Conservation (phyloP, 2,797 vertebrate species). For the Paratrypauchen microcephalus region DNA sequence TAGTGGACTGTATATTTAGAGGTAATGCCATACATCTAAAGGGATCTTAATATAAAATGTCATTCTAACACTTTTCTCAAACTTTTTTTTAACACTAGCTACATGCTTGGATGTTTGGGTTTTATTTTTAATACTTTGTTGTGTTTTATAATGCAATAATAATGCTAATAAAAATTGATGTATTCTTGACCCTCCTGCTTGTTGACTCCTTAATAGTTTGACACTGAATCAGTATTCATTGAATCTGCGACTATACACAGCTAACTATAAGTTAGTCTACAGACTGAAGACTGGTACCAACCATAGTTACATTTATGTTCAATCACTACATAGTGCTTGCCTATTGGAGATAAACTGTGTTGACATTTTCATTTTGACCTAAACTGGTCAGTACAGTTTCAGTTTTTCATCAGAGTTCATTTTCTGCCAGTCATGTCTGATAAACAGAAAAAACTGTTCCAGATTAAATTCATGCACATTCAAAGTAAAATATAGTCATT, state of each 20-base stretch:
- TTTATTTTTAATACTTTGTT: slow-evolving; percentile 6
- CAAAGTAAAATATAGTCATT: background rate
- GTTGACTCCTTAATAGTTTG: too few relatives aligned
- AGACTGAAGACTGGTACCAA: too few relatives aligned
- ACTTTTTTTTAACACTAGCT: background rate
- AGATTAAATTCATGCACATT: background rate
- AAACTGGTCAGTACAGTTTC: background rate
- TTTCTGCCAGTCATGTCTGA: background rate
- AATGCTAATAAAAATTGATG: background rate
- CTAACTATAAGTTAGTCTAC: too few relatives aligned
- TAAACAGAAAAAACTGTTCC: background rate
- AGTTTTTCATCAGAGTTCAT: background rate
- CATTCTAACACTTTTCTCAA: background rate
- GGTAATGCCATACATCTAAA: background rate
- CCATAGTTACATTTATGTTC: too few relatives aligned
- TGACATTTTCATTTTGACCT: background rate
- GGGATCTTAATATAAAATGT: slow-evolving; percentile 3
- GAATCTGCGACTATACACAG: too few relatives aligned
- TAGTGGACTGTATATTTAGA: background rate
- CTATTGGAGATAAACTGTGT: too few relatives aligned
- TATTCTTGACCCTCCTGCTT: background rate
- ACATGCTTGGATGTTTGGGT: slow-evolving; percentile 1
- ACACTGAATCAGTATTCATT: too few relatives aligned
- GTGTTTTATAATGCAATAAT: background rate
- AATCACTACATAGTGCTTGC: too few relatives aligned